Base-by-base conservation (phyloP, 2,113 vertebrate species). In the Conger conger region DNA sequence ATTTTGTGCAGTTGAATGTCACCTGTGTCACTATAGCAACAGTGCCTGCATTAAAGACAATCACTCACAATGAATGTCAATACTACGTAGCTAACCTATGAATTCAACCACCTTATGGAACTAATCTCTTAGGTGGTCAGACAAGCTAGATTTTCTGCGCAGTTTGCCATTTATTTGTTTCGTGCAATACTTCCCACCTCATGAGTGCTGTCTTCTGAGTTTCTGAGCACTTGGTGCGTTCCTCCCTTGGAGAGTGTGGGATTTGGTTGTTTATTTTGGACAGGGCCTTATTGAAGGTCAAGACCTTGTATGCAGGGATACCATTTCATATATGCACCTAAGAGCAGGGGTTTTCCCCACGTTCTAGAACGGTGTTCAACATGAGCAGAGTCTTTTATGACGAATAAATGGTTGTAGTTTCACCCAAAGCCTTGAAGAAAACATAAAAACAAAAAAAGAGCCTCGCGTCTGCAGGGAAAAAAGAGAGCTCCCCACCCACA, bases 381-480 rank as follows among this genome's bases (percentile, higher is more conserved):
- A 42, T 42, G 40, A 9, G 4, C 40, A 42, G 40, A 42, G 40
- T 42, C 40, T 42, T 5, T 42, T 3, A 42, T 42, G 40, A 9
- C 3, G 4, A 42, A 42, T 42, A 9, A 50, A 50, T 50, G 45
- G 11, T 13, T 50, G 45, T 50, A 50, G 8, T 50, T 8, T 50
- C 45, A 50, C 45, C 45, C 45, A 50, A 15, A 13, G 11, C 45
- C 45, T 0, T 7, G 45, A 50, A 50, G 11, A 50, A 50, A 50
- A 50, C 9, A 42, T 9, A 42, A 9, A 50, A 50, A 50, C 15
- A 50, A 50, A 50, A 42, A 50, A 50, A 50, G 45, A 11, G 45
- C 45, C 45, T n/a, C n/a, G n/a, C n/a, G n/a, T n/a, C n/a, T n/a
- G n/a, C n/a, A 63, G 57, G 27, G 82, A 8, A 50, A 68, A 83